Conservation (phyloP, 1,140 invertebrate genomes). For the Drosophila ercepeae region DNA sequence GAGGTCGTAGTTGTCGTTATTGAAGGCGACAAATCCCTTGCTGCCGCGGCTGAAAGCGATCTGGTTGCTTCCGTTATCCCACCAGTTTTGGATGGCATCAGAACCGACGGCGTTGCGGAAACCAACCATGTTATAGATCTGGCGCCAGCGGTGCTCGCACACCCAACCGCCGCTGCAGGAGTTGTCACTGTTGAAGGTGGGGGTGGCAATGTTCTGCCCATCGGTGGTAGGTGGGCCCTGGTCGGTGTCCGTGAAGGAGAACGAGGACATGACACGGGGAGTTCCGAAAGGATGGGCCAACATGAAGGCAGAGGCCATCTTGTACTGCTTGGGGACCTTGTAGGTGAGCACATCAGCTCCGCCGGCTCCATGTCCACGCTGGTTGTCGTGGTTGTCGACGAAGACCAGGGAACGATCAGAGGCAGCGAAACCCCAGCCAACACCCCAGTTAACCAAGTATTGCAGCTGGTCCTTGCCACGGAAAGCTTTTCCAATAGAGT, state of each 20-base stretch:
- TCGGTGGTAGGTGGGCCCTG: neutral
- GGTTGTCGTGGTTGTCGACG: constrained; percentile 1
- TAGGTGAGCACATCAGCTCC: neutral
- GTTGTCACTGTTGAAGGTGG: neutral
- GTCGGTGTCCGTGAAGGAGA: neutral
- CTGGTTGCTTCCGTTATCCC: too few relatives aligned
- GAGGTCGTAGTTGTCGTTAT: too few relatives aligned
- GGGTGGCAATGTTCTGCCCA: neutral
- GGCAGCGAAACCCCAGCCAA: neutral
- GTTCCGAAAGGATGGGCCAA: neutral
- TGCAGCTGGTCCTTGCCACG: neutral
- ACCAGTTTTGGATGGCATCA: too few relatives aligned
- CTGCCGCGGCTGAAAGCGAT: too few relatives aligned
- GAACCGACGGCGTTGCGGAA: too few relatives aligned
- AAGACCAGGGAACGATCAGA: neutral
- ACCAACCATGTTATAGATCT: neutral
- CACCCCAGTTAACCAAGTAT: neutral
- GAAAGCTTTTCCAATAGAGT: neutral
- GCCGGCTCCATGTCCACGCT: neutral
- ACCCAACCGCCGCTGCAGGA: constrained; percentile 1
- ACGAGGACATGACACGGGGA: neutral
- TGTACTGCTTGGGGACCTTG: constrained; percentile 1
- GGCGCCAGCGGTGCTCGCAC: neutral
- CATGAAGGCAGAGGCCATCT: neutral
- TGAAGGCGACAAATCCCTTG: too few relatives aligned